These are phyloP conservation scores for Blera fallax DNA, from an alignment of 2,888 invertebrate genomes.

Conservation along the genomic window DNA sequence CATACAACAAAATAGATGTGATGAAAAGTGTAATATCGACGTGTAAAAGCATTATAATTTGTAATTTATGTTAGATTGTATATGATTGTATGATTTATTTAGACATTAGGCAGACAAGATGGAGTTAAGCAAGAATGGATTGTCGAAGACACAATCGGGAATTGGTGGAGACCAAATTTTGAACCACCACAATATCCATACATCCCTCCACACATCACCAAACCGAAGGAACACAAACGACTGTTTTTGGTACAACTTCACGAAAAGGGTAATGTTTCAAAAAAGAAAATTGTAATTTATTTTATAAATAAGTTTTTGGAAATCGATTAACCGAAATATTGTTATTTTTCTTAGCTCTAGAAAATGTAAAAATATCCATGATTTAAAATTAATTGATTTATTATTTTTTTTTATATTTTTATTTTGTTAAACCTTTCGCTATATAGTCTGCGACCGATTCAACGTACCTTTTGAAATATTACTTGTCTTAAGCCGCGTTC, in stretches of 20 bases:
- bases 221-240: constrained; percentile 99
- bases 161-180: constrained; percentile 99
- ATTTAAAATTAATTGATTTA: constrained; percentile 27
- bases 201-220: constrained; percentile 99
- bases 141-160: constrained; percentile 92
- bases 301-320: constrained; percentile 30
- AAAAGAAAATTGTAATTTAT: constrained; percentile 64
- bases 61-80: constrained; percentile 69
- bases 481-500: constrained; percentile 12
- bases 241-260: constrained; percentile 98
- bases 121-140: constrained; percentile 99
- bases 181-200: constrained; percentile 99
- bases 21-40: constrained; percentile 48
- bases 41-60: constrained; percentile 44
- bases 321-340: constrained; percentile 59
- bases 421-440: constrained; percentile 38
- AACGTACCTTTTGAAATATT: constrained; percentile 22
- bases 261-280: constrained; percentile 84
- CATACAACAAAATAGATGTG: constrained; percentile 41
- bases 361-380: constrained; percentile 47
- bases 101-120: constrained; percentile 98
- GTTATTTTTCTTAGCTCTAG: constrained; percentile 60
- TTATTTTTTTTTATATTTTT: constrained; percentile 25
- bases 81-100: constrained; percentile 75
- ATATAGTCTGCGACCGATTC: constrained; percentile 17